Percentiles rank a stretch among this genome's conserved stretches.
phyloP scores from a whole-genome alignment of 2,888 invertebrate genomes.

The Phlogophora meticulosa region DNA sequence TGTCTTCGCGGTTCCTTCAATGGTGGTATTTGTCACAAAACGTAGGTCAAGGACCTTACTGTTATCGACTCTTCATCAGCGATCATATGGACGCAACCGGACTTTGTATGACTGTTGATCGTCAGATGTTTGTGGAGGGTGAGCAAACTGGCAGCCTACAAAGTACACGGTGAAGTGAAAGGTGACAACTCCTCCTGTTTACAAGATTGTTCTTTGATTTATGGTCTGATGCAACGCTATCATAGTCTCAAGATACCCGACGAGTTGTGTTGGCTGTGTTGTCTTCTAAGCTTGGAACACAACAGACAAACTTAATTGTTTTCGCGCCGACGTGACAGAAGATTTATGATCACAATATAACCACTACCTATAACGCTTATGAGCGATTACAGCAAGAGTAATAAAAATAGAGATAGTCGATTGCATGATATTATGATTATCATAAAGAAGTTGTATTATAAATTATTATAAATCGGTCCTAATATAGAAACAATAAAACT shows the following conservation, averaged over 20 bases:
- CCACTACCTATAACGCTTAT: conserved; percentile 30
- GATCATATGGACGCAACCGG: conserved; percentile 67
- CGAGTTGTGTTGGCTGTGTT: conserved; percentile 39
- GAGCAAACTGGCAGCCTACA: conserved; percentile 19
- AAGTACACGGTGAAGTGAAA: conserved; percentile 47
- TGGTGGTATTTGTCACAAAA: conserved; percentile 74
- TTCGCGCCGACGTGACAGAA: conserved; percentile 37
- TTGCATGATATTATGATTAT: conserved; percentile 19
- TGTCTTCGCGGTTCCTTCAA: conserved; percentile 73
- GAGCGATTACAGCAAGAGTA: conserved; percentile 30
- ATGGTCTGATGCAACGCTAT: conserved; percentile 32
- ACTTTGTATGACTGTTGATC: conserved; percentile 62
- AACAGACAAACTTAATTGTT: conserved; percentile 52
- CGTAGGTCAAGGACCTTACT: conserved; percentile 67
- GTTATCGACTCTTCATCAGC: conserved; percentile 56
- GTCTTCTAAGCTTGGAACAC: conserved; percentile 27
- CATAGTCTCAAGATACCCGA: conserved; percentile 43
- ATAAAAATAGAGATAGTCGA: conserved; percentile 17
- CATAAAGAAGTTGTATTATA: conserved; percentile 1
- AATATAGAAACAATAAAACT: conserved; percentile 17
- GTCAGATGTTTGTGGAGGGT: conserved; percentile 35
- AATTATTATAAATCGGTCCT: conserved; percentile 15
- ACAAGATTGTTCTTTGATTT: conserved; percentile 52
- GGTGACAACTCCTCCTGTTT: conserved; percentile 48
- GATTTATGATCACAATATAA: conserved; percentile 51